Conservation (phyloP, 2,888 invertebrate genomes). For the Leptarthrus brevirostris region DNA sequence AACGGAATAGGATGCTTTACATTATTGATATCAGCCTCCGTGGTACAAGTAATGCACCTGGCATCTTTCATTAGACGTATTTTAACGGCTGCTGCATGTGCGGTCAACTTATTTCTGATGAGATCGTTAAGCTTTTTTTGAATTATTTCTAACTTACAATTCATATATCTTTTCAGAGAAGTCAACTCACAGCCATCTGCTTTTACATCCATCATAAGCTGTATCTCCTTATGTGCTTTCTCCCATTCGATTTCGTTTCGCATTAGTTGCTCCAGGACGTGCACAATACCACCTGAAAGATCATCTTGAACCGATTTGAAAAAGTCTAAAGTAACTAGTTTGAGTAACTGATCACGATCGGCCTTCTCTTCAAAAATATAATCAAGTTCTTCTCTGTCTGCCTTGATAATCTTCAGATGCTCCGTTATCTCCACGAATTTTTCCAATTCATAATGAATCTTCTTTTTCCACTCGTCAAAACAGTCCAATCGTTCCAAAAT, state of each 20-base stretch:
- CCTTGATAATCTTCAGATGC: slow-evolving; percentile 17
- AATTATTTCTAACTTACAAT: slow-evolving; percentile 25
- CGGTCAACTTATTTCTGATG: slow-evolving; percentile 9
- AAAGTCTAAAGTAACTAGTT: slow-evolving; percentile 19
- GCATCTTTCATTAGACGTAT: slow-evolving; percentile 15
- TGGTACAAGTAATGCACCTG: slow-evolving; percentile 20
- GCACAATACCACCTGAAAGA: slow-evolving; percentile 23
- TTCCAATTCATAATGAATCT: neutral
- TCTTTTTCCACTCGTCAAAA: neutral
- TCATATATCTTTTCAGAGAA: slow-evolving; percentile 24
- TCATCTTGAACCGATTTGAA: slow-evolving; percentile 37
- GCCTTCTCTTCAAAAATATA: slow-evolving; percentile 32
- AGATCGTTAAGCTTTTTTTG: slow-evolving; percentile 19
- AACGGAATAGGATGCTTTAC: slow-evolving; percentile 1
- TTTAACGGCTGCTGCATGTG: slow-evolving; percentile 17
- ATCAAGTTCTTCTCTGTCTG: slow-evolving; percentile 44
- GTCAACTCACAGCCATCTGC: neutral
- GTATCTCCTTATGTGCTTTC: slow-evolving; percentile 13
- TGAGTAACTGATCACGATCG: slow-evolving; percentile 23
- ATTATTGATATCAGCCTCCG: slow-evolving; percentile 23
- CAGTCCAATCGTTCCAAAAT: neutral
- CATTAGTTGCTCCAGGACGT: slow-evolving; percentile 29
- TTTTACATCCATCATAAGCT: slow-evolving; percentile 12
- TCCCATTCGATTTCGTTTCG: slow-evolving; percentile 26
- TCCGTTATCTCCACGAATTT: slow-evolving; percentile 27